phyloP scores from a whole-genome alignment of 1,140 invertebrate species.

The Calephelis nemesis region DNA sequence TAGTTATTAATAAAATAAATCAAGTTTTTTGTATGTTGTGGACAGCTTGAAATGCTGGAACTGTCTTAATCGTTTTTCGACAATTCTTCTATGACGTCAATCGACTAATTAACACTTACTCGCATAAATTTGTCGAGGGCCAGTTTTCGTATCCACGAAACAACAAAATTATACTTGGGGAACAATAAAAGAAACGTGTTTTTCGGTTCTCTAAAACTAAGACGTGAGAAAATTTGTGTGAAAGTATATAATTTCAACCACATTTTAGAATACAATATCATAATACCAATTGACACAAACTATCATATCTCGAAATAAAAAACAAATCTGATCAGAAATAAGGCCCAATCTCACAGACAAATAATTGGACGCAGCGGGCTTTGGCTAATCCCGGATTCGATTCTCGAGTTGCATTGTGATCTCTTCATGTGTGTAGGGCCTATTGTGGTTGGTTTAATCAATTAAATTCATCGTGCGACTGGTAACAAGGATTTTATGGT shows the following conservation, averaged over 20 bases:
- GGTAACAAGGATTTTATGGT: slow-evolving; percentile 47
- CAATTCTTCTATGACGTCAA: too few relatives aligned
- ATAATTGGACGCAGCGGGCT: slow-evolving; percentile 46
- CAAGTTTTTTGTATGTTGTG: too few relatives aligned
- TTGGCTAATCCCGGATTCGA: slow-evolving; percentile 55
- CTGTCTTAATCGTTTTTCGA: too few relatives aligned
- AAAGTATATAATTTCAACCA: too few relatives aligned
- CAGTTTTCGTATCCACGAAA: too few relatives aligned
- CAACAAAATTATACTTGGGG: too few relatives aligned
- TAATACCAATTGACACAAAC: not conserved
- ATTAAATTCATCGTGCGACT: slow-evolving; percentile 62
- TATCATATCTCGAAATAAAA: slow-evolving; percentile 9
- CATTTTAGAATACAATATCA: not conserved
- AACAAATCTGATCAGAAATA: slow-evolving; percentile 23
- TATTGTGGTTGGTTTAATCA: slow-evolving; percentile 58
- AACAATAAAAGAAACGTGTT: too few relatives aligned
- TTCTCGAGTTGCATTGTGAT: slow-evolving; percentile 44
- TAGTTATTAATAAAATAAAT: too few relatives aligned
- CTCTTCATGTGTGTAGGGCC: slow-evolving; percentile 43
- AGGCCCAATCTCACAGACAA: slow-evolving; percentile 44
- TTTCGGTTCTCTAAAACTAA: too few relatives aligned
- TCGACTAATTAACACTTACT: too few relatives aligned
- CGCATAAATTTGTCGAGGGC: too few relatives aligned
- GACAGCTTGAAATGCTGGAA: too few relatives aligned
- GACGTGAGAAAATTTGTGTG: not conserved